Evolutionary conservation across 2,113 vertebrate species (phyloP).

Genomic region (Anolis sagrei): DNA sequence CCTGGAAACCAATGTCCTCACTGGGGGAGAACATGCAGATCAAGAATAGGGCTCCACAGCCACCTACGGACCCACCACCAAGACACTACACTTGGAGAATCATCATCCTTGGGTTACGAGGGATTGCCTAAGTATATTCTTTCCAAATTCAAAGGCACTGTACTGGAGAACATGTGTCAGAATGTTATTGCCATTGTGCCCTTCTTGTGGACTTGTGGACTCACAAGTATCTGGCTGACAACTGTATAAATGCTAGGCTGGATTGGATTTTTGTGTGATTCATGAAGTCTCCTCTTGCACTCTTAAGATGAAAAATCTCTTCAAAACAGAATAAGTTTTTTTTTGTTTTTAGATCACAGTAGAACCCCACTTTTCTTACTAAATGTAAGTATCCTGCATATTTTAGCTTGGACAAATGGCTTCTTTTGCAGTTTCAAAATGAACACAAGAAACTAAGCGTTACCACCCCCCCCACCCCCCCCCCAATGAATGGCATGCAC

Average conservation of each 20-base stretch:
- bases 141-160: too few relatives aligned
- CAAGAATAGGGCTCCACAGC: too few relatives aligned
- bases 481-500: not conserved
- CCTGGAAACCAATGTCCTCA: too few relatives aligned
- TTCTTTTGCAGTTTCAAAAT: conserved; percentile 39
- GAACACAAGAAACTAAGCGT: conserved; percentile 17
- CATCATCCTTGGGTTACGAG: too few relatives aligned
- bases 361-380: not conserved
- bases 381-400: not conserved
- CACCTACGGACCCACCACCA: too few relatives aligned
- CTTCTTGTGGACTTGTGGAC: not conserved
- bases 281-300: not conserved
- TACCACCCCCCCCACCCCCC: not conserved
- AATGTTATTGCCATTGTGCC: not conserved
- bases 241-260: not conserved
- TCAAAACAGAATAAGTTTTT: too few relatives aligned
- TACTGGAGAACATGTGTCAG: not conserved
- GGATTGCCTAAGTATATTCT: too few relatives aligned
- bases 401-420: not conserved
- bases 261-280: not conserved
- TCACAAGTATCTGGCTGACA: not conserved
- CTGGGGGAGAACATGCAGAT: too few relatives aligned
- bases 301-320: not conserved
- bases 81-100: too few relatives aligned
- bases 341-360: not conserved